phyloP scores from a whole-genome alignment of 2,113 vertebrate genomes.

The Felis catus region F.catus_Fca126_mat1.0 CM031419.1:104412001-104412500 shows the following conservation, averaged over 20 bases:
- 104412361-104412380: not conserved
- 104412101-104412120: not conserved
- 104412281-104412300: not conserved
- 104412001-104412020: too few species aligned
- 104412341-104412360: not conserved
- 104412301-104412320: not conserved
- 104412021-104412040: too few species aligned
- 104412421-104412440: not conserved
- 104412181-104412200: not conserved
- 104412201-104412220: not conserved
- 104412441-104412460: not conserved
- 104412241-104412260: not conserved
- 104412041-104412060: not conserved
- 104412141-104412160: not conserved
- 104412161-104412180: not conserved
- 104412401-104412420: not conserved
- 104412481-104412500: not conserved
- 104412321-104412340: not conserved
- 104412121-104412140: not conserved
- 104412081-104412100: not conserved
- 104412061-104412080: not conserved
- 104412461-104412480: not conserved
- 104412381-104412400: not conserved
- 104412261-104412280: not conserved
- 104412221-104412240: not conserved